Base-by-base conservation (phyloP, 2,888 invertebrate genomes). In the Bursaphelenchus okinawaensis region DNA sequence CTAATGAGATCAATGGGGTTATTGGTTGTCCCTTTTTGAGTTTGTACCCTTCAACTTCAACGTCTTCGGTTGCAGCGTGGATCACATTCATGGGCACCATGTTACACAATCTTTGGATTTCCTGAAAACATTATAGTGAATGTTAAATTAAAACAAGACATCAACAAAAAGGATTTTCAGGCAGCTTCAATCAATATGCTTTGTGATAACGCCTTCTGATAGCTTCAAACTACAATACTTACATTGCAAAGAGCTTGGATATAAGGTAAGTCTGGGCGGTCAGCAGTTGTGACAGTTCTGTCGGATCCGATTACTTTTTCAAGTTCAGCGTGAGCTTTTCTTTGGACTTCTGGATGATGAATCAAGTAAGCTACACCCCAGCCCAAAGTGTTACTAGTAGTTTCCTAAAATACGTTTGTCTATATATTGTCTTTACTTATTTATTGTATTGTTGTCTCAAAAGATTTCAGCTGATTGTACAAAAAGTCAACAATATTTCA, bases 21-120 rank as follows among this genome's bases (percentile, higher is more conserved):
- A 75, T 63, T 0, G 66, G 56, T 0, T 66, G 65, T 7, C 71
- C 70, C 59, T 62, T 65, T 0, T 72, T 72, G 7, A 75, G 61
- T 6, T 19, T 4, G 50, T 61, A 63, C 2, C 67, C 67, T 19
- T 54, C 65, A 3, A 66, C 19, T 7, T 31, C 24, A 6, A 56
- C 26, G 28, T 67, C 65, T 20, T 52, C 24, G 2, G n/a, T 6
- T 9, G 29, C 22, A 1, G 23, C 29, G 29, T 55, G 62, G 22
- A 26, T 24, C 1, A 59, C 1, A 51, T 50, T 59, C 12, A 59
- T 23, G 7, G 28, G n/a, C 24, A 59, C 50, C 50, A 59, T 26
- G 50, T 59, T 59, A 7, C 20, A 1, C 22, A 59, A 40, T 4
- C 59, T 1, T 26, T 59, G 59, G 16, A 22, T 7, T 7, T 59